Conservation (phyloP, 2,797 vertebrate species). For the Podarcis lilfordi region DNA sequence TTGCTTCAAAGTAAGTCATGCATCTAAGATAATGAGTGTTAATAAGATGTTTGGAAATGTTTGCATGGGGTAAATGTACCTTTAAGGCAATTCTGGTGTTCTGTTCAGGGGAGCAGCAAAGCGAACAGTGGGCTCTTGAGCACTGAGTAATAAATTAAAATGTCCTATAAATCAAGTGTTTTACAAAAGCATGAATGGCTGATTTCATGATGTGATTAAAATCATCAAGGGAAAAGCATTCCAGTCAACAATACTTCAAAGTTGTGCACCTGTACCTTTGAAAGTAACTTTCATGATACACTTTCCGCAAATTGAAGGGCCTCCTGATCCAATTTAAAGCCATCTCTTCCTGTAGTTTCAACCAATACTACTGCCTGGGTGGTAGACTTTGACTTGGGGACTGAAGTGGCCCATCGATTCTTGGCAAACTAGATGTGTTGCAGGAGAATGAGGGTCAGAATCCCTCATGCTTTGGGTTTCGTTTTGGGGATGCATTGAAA, state of each 20-base stretch:
- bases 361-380: conserved; percentile 36
- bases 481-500: background rate
- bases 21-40: background rate
- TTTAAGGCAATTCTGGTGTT: conserved; percentile 24
- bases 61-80: background rate
- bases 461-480: background rate
- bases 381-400: conserved; percentile 38
- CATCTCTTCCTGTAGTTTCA: conserved; percentile 43
- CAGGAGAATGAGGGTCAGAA: background rate
- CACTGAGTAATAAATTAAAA: conserved; percentile 37
- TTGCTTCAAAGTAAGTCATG: background rate
- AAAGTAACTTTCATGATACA: conserved; percentile 49
- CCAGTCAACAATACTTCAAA: conserved; percentile 58
- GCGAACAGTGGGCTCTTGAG: conserved; percentile 43
- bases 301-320: conserved; percentile 29
- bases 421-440: background rate
- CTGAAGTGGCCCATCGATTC: background rate
- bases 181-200: conserved; percentile 50
- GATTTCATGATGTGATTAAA: conserved; percentile 62
- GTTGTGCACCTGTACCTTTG: conserved; percentile 51
- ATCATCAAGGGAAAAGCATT: conserved; percentile 63
- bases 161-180: conserved; percentile 60
- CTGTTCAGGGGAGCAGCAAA: conserved; percentile 15
- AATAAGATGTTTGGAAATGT: background rate
- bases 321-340: conserved; percentile 53